phyloP scores from a whole-genome alignment of 2,113 vertebrate species.

The Triplophysa dalaica region DNA sequence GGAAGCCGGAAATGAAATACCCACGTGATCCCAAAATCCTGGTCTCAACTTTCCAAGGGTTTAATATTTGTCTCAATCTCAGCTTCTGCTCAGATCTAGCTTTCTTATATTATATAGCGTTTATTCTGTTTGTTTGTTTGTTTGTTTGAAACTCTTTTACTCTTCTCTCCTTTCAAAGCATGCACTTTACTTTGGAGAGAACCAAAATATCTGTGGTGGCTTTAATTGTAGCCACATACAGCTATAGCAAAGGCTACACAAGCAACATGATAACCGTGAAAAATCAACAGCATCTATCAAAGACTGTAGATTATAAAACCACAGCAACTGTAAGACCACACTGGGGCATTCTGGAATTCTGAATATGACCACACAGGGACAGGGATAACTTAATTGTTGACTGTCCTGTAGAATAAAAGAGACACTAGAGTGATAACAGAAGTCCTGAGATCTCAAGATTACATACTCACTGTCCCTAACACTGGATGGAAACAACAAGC shows the following conservation, averaged over 20 bases:
- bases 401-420: neutral
- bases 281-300: conserved; percentile 8
- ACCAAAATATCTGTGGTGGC: neutral
- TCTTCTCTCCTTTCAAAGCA: neutral
- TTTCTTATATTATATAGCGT: neutral
- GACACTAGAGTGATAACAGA: neutral
- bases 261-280: conserved; percentile 24
- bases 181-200: neutral
- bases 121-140: neutral
- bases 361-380: neutral
- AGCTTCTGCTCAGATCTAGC: neutral
- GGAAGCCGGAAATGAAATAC: conserved; percentile 67
- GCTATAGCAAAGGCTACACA: neutral
- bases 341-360: neutral
- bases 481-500: neutral
- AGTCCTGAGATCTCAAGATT: neutral
- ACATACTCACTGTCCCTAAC: neutral
- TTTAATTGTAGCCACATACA: conserved; percentile 16
- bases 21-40: neutral
- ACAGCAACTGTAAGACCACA: neutral
- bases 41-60: neutral
- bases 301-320: conserved; percentile 36
- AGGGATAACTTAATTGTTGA: neutral
- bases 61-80: neutral
- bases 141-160: neutral